Evolutionary conservation across 1,140 invertebrate genomes (phyloP).

Genomic region (Ericerus pela): DNA sequence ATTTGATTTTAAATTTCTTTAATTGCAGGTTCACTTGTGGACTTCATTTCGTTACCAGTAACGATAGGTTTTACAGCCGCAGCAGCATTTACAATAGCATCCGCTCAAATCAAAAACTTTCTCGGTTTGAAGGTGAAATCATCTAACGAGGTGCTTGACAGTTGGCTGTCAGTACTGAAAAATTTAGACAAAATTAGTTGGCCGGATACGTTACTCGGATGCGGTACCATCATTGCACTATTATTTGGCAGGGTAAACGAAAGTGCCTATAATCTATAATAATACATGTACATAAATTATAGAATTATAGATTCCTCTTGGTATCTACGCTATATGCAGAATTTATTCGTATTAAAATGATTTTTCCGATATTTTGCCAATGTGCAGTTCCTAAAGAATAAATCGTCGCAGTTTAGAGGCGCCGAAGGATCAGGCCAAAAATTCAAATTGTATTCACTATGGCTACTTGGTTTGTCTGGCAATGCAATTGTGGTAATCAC

Average conservation of each 20-base stretch:
- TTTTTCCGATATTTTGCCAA: constrained; percentile 15
- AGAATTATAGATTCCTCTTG: background rate
- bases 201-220: constrained; percentile 46
- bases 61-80: constrained; percentile 77
- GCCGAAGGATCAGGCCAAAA: constrained; percentile 28
- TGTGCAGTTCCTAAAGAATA: background rate
- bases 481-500: constrained; percentile 63
- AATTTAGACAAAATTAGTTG: constrained; percentile 38
- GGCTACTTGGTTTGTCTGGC: constrained; percentile 49
- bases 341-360: background rate
- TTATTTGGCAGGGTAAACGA: constrained; percentile 43
- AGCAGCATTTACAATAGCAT: constrained; percentile 66
- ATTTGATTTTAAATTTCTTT: too few relatives aligned
- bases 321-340: too few relatives aligned
- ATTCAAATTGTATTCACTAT: constrained; percentile 28
- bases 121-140: constrained; percentile 47
- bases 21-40: constrained; percentile 58
- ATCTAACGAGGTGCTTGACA: constrained; percentile 44
- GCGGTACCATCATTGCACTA: constrained; percentile 42
- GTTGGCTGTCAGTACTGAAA: constrained; percentile 37
- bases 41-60: constrained; percentile 71
- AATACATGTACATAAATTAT: background rate
- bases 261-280: too few relatives aligned
- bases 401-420: background rate
- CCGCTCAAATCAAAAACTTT: constrained; percentile 61